These are phyloP conservation scores for Gortyna flavago DNA, from an alignment of 2,888 invertebrate genomes.

Conservation along the genomic window DNA sequence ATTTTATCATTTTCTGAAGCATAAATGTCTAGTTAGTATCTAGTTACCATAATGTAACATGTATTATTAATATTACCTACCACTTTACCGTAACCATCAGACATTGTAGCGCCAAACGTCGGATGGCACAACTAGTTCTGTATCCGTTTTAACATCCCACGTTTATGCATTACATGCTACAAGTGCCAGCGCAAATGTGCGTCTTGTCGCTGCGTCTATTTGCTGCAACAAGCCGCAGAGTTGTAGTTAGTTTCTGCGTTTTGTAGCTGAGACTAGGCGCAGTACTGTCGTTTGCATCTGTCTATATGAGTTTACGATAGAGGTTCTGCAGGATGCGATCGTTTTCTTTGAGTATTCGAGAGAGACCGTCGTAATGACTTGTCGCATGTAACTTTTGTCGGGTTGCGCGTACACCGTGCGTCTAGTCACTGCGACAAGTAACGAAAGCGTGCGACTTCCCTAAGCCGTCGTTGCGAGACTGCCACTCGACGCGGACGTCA, in stretches of 20 bases:
- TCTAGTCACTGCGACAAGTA: neutral
- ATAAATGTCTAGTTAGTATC: conserved; percentile 3
- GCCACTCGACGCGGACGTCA: neutral
- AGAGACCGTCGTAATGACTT: neutral
- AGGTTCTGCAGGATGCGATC: neutral
- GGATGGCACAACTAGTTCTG: conserved; percentile 48
- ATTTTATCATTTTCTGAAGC: conserved; percentile 8
- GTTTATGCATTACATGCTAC: conserved; percentile 27
- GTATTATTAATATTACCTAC: neutral
- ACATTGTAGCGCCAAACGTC: conserved; percentile 8
- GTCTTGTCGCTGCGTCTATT: neutral
- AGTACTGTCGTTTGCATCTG: neutral
- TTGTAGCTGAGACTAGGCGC: neutral
- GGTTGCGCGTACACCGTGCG: too few relatives aligned
- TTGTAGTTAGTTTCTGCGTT: neutral
- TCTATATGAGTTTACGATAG: neutral
- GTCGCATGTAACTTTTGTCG: neutral
- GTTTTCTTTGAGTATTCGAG: neutral
- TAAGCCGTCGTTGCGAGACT: neutral
- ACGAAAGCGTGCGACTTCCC: neutral
- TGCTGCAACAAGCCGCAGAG: neutral
- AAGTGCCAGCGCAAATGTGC: neutral
- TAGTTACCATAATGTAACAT: conserved; percentile 1
- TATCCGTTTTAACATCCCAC: conserved; percentile 49
- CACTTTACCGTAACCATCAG: conserved; percentile 6